Evolutionary conservation across 1,140 invertebrate species (phyloP).

Genomic region (Euwallacea fornicatus): DNA sequence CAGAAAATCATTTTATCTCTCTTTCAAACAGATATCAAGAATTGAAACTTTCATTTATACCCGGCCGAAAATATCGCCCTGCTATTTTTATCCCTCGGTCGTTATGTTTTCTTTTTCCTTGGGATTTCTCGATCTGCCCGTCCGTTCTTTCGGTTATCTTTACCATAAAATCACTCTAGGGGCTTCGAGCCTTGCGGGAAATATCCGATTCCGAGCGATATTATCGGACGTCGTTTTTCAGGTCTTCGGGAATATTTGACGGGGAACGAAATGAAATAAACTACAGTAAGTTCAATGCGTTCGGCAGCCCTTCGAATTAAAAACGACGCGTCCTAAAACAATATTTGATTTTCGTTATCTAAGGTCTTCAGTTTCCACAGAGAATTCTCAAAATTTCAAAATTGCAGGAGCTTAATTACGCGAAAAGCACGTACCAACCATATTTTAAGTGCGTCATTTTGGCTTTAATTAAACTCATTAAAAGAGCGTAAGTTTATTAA

Average conservation of each 20-base stretch:
- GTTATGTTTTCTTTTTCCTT: conserved; percentile 7
- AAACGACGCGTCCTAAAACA: not conserved
- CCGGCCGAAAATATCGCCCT: too few species aligned
- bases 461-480: not conserved
- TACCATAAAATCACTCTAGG: conserved; percentile 12
- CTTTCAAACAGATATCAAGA: conserved; percentile 1
- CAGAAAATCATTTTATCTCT: not conserved
- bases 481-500: conserved; percentile 1
- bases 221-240: conserved; percentile 13
- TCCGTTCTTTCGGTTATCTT: conserved; percentile 8
- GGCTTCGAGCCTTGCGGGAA: conserved; percentile 5
- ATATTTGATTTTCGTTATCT: not conserved
- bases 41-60: not conserved
- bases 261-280: not conserved
- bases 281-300: not conserved
- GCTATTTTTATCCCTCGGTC: conserved; percentile 12
- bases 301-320: not conserved
- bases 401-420: not conserved
- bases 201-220: conserved; percentile 9
- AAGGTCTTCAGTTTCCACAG: not conserved
- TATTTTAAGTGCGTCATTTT: conserved; percentile 3
- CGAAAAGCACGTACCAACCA: not conserved
- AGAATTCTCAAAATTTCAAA: not conserved
- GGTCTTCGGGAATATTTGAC: not conserved
- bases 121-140: conserved; percentile 15